A percentile compares a stretch with the other conserved stretches of the same genome.
Evolutionary conservation across 2,797 vertebrate genomes (phyloP).

Genomic region (Glossophaga mutica): DNA sequence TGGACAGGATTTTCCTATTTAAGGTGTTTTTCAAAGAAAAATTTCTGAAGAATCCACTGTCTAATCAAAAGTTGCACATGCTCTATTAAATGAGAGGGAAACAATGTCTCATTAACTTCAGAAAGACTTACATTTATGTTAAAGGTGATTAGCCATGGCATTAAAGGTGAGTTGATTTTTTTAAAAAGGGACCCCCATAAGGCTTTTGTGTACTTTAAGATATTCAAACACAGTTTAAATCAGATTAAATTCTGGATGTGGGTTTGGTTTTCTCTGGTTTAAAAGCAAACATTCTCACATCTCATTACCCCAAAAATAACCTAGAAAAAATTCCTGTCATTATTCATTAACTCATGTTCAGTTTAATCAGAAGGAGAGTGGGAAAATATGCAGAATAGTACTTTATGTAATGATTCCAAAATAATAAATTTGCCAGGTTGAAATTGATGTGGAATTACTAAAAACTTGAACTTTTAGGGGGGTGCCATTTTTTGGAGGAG

Average conservation of each 20-base stretch:
- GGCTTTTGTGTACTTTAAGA: slow-evolving; percentile 29
- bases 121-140: not conserved
- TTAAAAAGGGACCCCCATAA: not conserved
- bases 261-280: slow-evolving; percentile 41
- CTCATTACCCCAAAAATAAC: slow-evolving; percentile 61
- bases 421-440: slow-evolving; percentile 44
- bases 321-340: slow-evolving; percentile 58
- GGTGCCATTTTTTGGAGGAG: not conserved
- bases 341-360: slow-evolving; percentile 74
- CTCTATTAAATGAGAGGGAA: not conserved
- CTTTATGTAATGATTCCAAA: slow-evolving; percentile 19
- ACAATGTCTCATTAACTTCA: not conserved
- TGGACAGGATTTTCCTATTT: slow-evolving; percentile 5
- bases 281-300: slow-evolving; percentile 57
- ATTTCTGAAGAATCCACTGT: not conserved
- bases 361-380: slow-evolving; percentile 22
- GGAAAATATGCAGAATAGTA: slow-evolving; percentile 18
- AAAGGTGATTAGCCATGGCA: not conserved
- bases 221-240: slow-evolving; percentile 40
- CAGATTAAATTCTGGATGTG: slow-evolving; percentile 46
- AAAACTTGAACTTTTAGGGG: not conserved
- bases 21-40: slow-evolving; percentile 32
- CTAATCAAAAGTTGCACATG: not conserved
- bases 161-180: not conserved
- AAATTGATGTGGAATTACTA: not conserved